These are phyloP conservation scores for Leucophora obtusa DNA, from an alignment of 2,888 invertebrate species.

Conservation along the genomic window DNA sequence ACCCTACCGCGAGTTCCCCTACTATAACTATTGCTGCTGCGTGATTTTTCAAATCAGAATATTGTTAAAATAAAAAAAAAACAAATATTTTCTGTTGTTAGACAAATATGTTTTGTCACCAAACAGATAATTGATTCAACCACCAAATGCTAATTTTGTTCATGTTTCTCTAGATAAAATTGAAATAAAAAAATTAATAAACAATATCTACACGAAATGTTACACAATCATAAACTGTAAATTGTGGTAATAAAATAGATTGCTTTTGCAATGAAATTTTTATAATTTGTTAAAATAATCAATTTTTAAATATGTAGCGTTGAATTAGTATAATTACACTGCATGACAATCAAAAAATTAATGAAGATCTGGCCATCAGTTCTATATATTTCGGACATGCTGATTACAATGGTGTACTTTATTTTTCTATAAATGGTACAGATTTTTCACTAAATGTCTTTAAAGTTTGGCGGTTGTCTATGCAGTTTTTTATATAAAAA, in stretches of 20 bases:
- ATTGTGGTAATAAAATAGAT: not conserved
- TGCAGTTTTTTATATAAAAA: too few species aligned
- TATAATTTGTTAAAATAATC: not conserved
- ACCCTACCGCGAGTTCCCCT: too few species aligned
- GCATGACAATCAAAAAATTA: too few species aligned
- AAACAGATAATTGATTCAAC: slow-evolving; percentile 5
- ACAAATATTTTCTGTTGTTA: slow-evolving; percentile 40
- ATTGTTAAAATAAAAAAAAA: not conserved
- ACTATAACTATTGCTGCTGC: not conserved
- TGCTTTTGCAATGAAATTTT: not conserved
- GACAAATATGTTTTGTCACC: slow-evolving; percentile 58
- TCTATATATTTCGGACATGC: too few species aligned
- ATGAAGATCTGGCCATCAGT: too few species aligned
- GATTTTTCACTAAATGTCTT: too few species aligned
- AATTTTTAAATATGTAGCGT: not conserved
- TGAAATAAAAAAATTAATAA: slow-evolving; percentile 6
- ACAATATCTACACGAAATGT: slow-evolving; percentile 38
- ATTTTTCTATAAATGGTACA: too few species aligned
- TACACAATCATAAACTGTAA: slow-evolving; percentile 32
- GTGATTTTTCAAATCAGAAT: not conserved
- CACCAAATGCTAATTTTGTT: slow-evolving; percentile 23
- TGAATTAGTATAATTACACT: too few species aligned
- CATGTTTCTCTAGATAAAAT: slow-evolving; percentile 32
- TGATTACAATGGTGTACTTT: too few species aligned
- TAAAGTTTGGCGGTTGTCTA: too few species aligned